Percentiles rank a stretch among this genome's conserved stretches.
phyloP scores from a whole-genome alignment of 2,797 vertebrate genomes.

The Chanos chanos region DNA sequence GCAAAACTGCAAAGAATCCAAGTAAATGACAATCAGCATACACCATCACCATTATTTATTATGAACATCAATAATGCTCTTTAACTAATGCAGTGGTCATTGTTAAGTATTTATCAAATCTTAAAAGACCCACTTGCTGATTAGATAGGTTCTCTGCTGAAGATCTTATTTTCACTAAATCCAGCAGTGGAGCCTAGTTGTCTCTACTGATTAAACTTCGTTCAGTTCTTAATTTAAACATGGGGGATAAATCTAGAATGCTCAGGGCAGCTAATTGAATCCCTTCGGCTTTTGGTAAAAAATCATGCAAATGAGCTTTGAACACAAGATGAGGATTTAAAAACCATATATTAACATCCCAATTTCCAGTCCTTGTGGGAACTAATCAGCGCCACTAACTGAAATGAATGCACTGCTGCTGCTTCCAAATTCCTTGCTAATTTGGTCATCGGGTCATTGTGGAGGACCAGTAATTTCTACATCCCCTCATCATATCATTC shows the following conservation, averaged over 20 bases:
- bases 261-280: slow-evolving; percentile 21
- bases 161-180: neutral
- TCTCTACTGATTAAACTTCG: slow-evolving; percentile 8
- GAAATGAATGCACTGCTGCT: slow-evolving; percentile 10
- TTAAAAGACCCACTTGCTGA: slow-evolving; percentile 6
- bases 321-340: slow-evolving; percentile 15
- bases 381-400: slow-evolving; percentile 16
- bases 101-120: slow-evolving; percentile 2
- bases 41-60: slow-evolving; percentile 26
- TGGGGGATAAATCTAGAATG: slow-evolving; percentile 4
- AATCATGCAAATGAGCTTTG: slow-evolving; percentile 17
- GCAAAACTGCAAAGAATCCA: neutral
- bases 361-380: slow-evolving; percentile 15
- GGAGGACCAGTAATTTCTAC: slow-evolving; percentile 7
- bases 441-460: slow-evolving; percentile 2
- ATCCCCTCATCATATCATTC: slow-evolving; percentile 7
- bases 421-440: slow-evolving; percentile 14
- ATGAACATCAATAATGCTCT: neutral
- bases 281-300: slow-evolving; percentile 7
- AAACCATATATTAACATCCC: slow-evolving; percentile 11
- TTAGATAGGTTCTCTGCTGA: neutral
- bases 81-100: slow-evolving; percentile 24
- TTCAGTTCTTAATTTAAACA: slow-evolving; percentile 4
- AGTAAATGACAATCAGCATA: too few species aligned
- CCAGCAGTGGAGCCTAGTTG: neutral